Percentiles rank a stretch among this genome's conserved stretches.
These are phyloP conservation scores for Euleptes europaea DNA, from an alignment of 2,113 vertebrate genomes.

Conservation along the genomic window DNA sequence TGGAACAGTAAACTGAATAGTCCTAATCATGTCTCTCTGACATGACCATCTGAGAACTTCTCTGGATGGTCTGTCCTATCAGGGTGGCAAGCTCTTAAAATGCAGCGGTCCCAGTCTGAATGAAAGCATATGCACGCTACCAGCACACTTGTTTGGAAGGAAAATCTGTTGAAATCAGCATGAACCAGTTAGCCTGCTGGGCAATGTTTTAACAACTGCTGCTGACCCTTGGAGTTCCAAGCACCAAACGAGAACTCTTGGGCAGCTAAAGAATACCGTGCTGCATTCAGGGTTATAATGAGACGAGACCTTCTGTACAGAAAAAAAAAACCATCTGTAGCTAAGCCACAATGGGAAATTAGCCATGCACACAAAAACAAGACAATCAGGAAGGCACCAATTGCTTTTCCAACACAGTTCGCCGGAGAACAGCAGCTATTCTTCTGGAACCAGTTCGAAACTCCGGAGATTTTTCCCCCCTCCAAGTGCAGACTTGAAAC, in stretches of 20 bases:
- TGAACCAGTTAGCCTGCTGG: fast-evolving
- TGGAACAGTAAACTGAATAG: no score
- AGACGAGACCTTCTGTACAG: conserved; percentile 2
- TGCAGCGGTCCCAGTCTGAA: not conserved
- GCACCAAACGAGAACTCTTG: not conserved
- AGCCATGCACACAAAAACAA: conserved; percentile 10
- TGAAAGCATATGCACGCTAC: not conserved
- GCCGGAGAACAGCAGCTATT: conserved; percentile 24
- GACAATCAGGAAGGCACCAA: conserved; percentile 55
- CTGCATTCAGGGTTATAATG: not conserved
- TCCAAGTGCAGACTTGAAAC: not conserved
- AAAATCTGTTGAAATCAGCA: not conserved
- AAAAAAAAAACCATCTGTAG: not conserved
- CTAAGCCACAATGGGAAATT: not conserved
- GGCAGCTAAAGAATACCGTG: not conserved
- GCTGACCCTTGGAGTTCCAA: not conserved
- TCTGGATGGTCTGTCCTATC: not conserved
- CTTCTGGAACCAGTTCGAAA: not conserved
- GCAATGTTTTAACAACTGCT: not conserved
- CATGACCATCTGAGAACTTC: not conserved
- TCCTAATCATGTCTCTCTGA: no score
- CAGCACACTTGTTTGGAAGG: not conserved
- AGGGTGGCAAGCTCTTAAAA: conserved; percentile 10
- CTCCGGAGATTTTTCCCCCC: conserved; percentile 15
- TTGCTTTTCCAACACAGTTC: conserved; percentile 50